Evolutionary conservation across 1,140 invertebrate genomes (phyloP).

Genomic region (Aphelinus atriplicis): DNA sequence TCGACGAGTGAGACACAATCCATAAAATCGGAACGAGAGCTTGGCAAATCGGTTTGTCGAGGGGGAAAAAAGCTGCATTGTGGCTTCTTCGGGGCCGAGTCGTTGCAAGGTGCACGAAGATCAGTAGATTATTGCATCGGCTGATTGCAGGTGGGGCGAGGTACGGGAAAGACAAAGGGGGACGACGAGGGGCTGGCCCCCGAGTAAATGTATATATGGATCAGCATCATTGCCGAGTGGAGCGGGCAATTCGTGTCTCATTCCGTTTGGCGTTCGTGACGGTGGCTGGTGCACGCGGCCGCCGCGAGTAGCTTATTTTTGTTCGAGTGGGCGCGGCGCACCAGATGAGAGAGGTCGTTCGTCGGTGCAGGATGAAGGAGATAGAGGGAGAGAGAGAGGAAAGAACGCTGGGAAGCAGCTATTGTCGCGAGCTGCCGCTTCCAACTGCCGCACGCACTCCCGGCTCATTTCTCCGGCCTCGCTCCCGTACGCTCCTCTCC

Average conservation of each 20-base stretch:
- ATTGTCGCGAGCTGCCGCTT: conserved; percentile 53
- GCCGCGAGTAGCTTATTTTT: conserved; percentile 45
- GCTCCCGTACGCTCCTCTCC: not conserved
- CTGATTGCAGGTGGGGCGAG: too few relatives aligned
- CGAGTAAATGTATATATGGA: not conserved
- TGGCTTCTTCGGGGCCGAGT: too few relatives aligned
- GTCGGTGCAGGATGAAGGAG: not conserved
- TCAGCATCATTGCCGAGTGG: conserved; percentile 35
- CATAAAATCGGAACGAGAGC: too few relatives aligned
- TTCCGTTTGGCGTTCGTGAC: conserved; percentile 41
- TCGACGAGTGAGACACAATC: too few relatives aligned
- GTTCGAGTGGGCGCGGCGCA: conserved; percentile 58
- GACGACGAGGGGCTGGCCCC: not conserved
- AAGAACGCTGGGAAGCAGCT: conserved; percentile 58
- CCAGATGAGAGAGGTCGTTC: conserved; percentile 55
- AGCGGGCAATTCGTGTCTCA: conserved; percentile 10
- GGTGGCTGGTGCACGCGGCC: conserved; percentile 40
- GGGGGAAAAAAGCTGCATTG: too few relatives aligned
- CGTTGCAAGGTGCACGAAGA: too few relatives aligned
- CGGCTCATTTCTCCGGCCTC: conserved; percentile 6
- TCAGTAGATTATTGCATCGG: too few relatives aligned
- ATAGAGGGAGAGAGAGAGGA: not conserved
- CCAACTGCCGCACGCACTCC: conserved; percentile 44
- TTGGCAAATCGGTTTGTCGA: too few relatives aligned
- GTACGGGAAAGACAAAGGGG: not conserved